Base-by-base conservation (phyloP, 2,888 invertebrate genomes). In the Archips crataeganus region DNA sequence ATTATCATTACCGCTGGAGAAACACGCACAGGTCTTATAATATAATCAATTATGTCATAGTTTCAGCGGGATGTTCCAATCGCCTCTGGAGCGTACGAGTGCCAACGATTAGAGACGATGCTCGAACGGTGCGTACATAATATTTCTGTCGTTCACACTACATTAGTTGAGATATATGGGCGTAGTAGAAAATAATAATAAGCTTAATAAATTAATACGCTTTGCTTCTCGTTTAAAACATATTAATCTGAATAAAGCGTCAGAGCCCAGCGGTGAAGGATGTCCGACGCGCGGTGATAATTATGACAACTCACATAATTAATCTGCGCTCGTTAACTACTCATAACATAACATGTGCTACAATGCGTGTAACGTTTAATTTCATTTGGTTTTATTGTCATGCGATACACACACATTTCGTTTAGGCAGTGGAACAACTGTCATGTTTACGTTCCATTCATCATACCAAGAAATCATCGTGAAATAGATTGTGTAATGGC, bases 1-100 rank as follows among this genome's bases (percentile, higher is more conserved):
- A 67, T 72, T 57, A 62, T 63, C 32, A 65, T 71, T 71, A 49
- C 65, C 23, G 32, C 49, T 23, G 47, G 23, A 49, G 47, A 11
- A 10, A 49, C 51, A 11, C 57, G 11, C 57, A 11, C 15, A 2
- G 5, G 54, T 23, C 63, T 63, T 11, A 2, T 63, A 47, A 47
- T 47, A 32, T 63, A 45, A 63, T 34, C 47, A 47, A 34, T 62
- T 62, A 23, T 62, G 62, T 62, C 42, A 62, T 23, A 13, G 42
- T 23, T 62, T 45, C 62, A 32, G n/a, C 32, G 57, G 32, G 15
- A n/a, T n/a, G 8, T 23, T 23, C 51, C 8, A 15, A 15, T 54
- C 51, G 23, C 9, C 9, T 32, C 2, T 54, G 23, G 32, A 11
- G 11, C 32, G 11, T 9, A 39, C 57, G 32, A 10, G 32, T 62